phyloP scores from a whole-genome alignment of 2,888 invertebrate genomes.

The Eupeodes latifasciatus region DNA sequence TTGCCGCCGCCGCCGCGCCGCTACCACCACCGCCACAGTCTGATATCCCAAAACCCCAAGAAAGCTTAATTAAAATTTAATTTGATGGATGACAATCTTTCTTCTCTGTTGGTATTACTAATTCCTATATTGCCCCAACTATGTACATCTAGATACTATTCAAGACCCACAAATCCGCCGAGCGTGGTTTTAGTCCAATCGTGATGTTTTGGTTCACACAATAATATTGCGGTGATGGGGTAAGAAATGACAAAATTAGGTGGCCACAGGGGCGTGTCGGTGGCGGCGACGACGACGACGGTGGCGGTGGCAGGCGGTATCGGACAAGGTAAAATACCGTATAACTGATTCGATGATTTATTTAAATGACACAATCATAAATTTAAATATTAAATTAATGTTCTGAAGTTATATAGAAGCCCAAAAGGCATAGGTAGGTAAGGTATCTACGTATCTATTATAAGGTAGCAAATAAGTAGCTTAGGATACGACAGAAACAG shows the following conservation, averaged over 20 bases:
- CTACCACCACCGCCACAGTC: background rate
- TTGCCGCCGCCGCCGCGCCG: background rate
- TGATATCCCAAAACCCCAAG: constrained; percentile 21
- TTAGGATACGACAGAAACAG: background rate
- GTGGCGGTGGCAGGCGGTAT: no score
- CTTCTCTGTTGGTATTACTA: constrained; percentile 39
- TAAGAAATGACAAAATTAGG: background rate
- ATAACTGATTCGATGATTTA: constrained; percentile 73
- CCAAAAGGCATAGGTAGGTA: background rate
- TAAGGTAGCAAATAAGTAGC: background rate
- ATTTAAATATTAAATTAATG: constrained; percentile 70
- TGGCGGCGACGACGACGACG: no score
- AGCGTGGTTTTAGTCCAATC: constrained; percentile 45
- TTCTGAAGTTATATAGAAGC: background rate
- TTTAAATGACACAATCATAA: constrained; percentile 68
- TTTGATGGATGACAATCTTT: constrained; percentile 66
- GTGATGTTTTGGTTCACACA: constrained; percentile 12
- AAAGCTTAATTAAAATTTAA: constrained; percentile 71
- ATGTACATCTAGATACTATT: background rate
- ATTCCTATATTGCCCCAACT: background rate
- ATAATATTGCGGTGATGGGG: background rate
- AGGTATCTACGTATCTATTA: no score
- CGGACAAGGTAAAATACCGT: background rate
- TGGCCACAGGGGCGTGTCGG: no score
- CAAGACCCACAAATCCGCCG: constrained; percentile 56